Base-by-base conservation (phyloP, 2,113 vertebrate species). In the Takifugu flavidus region DNA sequence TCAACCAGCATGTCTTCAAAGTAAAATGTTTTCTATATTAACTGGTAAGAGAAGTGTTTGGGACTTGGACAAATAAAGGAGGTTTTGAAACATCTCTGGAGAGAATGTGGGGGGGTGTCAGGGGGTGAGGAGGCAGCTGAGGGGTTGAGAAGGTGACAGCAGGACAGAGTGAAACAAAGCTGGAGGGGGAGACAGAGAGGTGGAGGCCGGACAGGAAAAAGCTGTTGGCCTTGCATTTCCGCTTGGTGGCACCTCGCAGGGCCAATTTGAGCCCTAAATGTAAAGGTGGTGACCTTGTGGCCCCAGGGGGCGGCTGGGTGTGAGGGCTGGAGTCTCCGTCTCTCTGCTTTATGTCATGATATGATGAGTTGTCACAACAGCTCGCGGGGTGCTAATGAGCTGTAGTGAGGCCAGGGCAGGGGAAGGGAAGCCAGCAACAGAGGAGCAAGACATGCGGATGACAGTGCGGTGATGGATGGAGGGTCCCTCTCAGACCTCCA, bases 331-430 rank as follows among this genome's bases (percentile, higher is more conserved):
- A 56, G 77, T 75, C 76, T 82, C 80, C 79, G 79, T 85, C 85
- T 81, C 77, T 79, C 70, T 77, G 86, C 84, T 90, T 91, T 82
- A 77, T 87, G 84, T 85, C 89, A 89, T 89, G 88, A 90, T 90
- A 91, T 89, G 88, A 91, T 90, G 88, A 90, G 84, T 85, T 90
- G 89, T 90, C 90, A 91, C 86, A 86, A 86, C 85, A 83, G 86
- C 86, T 87, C 60, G 82, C 75, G 62, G 79, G 82, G 80, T 64
- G 78, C 89, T 92, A 91, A 91, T 89, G 89, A 90, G 90, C 87
- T 89, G 87, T 82, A 82, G 82, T 86, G 85, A 78, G 84, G 79
- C 72, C 68, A 66, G 65, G 74, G 76, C 75, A 56, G 59, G 67
- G 44, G 56, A 28, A 20, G 58, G 56, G 66, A 69, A 57, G 72